A percentile compares a stretch with the other conserved stretches of the same genome.
phyloP scores from a whole-genome alignment of 1,140 invertebrate genomes.

The Zaprionus africanus region DNA sequence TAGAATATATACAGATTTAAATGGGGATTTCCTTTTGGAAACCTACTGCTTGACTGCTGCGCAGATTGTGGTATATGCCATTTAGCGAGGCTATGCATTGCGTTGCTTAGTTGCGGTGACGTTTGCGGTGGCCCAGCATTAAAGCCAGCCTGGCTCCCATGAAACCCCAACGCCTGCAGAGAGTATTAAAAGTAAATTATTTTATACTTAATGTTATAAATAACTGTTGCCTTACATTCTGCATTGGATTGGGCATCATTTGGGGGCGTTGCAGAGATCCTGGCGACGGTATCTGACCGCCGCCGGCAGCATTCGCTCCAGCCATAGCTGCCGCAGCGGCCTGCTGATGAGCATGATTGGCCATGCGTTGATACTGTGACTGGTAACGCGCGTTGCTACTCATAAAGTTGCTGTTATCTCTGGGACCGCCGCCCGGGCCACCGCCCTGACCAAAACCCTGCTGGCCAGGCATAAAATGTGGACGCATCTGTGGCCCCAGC shows the following conservation, averaged over 20 bases:
- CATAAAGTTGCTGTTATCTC: slow-evolving; percentile 73
- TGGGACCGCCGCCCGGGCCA: slow-evolving; percentile 72
- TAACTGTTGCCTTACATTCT: slow-evolving; percentile 69
- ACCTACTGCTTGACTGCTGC: slow-evolving; percentile 84
- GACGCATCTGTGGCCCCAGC: slow-evolving; percentile 77
- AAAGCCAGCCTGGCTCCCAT: slow-evolving; percentile 83
- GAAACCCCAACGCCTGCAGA: slow-evolving; percentile 82
- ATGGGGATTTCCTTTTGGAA: neutral
- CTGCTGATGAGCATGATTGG: slow-evolving; percentile 78
- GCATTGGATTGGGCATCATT: slow-evolving; percentile 82
- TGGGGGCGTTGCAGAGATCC: slow-evolving; percentile 72
- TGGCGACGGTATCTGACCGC: slow-evolving; percentile 77
- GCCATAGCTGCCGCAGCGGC: slow-evolving; percentile 78
- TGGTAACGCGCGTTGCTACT: slow-evolving; percentile 80
- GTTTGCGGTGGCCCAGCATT: slow-evolving; percentile 79
- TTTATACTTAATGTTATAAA: neutral
- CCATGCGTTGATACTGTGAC: slow-evolving; percentile 81
- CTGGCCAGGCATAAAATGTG: slow-evolving; percentile 81
- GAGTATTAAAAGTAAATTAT: neutral
- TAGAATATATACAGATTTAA: neutral
- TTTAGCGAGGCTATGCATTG: slow-evolving; percentile 85
- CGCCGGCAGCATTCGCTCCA: slow-evolving; percentile 59
- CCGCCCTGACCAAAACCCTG: slow-evolving; percentile 77
- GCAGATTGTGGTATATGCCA: slow-evolving; percentile 89
- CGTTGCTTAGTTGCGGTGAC: slow-evolving; percentile 66